Evolutionary conservation across 2,113 vertebrate genomes (phyloP), one percentile per base, ranked within the genome.

Genomic region (Bagarius yarrelli): DNA sequence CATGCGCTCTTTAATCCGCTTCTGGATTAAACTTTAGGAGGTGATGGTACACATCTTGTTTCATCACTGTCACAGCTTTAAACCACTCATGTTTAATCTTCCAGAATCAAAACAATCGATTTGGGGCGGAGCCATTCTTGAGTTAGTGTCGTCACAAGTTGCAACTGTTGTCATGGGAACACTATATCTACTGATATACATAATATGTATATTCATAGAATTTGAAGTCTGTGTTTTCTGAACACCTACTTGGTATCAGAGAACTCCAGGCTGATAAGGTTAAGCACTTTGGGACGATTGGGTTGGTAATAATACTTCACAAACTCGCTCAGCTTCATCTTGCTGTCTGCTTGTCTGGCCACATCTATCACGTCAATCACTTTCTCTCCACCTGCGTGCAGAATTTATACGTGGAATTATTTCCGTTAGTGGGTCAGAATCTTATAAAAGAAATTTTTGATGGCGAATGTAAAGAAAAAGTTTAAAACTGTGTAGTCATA

Each of bases 241-340:
- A 19, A 9, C 3, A 91, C 96, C 94, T 90, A 99, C 98, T 95
- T 98, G 12, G 96, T 96, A 90, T 99, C 97, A 0, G 98, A 99
- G 91, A 99, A 99, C 91, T 99, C 98, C 91, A 99, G 94, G 91
- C 98, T 99, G 94, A 99, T 99, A 87, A 99, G 95, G 88, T 99
- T 99, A 89, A 99, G 93, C 86, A 99, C 97, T 92, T 99, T 98
- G 80, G 96, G 96, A 87, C 96, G 95, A 73, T 95, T 90, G 76
- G 94, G 91, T 66, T 93, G 95, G 87, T 90, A 96, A 92, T 95
- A 99, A 93, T 98, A 99, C 88, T 96, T 95, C 83, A 99, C 92
- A 53, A 98, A 99, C 91, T 98, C 96, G 79, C 94, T 93, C 84
- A 99, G 96, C 85, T 96, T 98, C 95, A 99, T 97, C 92, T 99